Percentiles rank a stretch among this genome's conserved stretches.
phyloP scores from a whole-genome alignment of 2,113 vertebrate species.

The Paradisaea rubra region DNA sequence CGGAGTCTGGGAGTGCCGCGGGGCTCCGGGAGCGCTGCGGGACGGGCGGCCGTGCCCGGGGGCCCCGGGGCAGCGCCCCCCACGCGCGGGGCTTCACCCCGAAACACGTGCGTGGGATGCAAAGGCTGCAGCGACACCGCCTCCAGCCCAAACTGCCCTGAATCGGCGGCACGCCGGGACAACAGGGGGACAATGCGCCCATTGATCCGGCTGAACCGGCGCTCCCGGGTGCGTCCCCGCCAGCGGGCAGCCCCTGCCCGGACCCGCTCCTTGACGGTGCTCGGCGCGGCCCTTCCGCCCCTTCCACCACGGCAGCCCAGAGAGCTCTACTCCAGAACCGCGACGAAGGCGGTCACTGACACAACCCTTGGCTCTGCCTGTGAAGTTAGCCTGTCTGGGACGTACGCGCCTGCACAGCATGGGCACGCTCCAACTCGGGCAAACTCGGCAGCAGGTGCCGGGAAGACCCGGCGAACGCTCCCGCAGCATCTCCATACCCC shows the following conservation, averaged over 20 bases:
- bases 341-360: rapidly evolving
- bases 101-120: background rate
- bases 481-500: background rate
- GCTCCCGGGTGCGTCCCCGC: background rate
- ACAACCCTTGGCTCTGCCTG: rapidly evolving
- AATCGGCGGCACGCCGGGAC: background rate
- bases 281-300: background rate
- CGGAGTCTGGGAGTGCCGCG: background rate
- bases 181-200: background rate
- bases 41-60: background rate
- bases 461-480: background rate
- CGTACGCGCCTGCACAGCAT: background rate
- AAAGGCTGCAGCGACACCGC: background rate
- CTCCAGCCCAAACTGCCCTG: background rate
- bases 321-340: background rate
- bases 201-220: background rate
- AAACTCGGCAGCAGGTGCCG: background rate
- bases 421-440: background rate
- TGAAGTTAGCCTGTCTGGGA: background rate
- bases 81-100: background rate
- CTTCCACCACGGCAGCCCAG: background rate
- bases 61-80: background rate
- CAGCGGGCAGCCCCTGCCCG: background rate
- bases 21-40: background rate
- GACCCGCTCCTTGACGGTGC: background rate